These are phyloP conservation scores for Cataglyphis rosenhaueri DNA, from an alignment of 2,888 invertebrate genomes.

Conservation along the genomic window DNA sequence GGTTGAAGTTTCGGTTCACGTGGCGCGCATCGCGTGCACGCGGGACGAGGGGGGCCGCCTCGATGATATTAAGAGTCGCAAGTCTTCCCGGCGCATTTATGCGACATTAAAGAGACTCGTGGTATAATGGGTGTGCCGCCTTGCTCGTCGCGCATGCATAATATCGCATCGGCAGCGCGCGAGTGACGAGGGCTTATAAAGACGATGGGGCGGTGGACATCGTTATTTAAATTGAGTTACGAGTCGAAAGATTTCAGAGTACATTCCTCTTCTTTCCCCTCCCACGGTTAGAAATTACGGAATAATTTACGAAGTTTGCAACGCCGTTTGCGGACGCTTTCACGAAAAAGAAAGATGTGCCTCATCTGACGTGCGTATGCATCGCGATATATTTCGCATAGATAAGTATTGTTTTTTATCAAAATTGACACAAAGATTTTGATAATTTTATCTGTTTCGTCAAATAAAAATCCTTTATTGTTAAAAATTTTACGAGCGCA, in stretches of 20 bases:
- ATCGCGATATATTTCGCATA: neutral
- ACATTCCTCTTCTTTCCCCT: neutral
- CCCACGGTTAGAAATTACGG: neutral
- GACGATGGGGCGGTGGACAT: conserved; percentile 50
- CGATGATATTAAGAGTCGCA: conserved; percentile 60
- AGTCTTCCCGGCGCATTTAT: conserved; percentile 48
- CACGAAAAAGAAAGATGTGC: neutral
- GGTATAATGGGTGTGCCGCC: conserved; percentile 62
- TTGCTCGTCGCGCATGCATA: conserved; percentile 72
- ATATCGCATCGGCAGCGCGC: conserved; percentile 62
- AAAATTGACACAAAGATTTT: neutral
- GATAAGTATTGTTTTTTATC: neutral
- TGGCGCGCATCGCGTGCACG: conserved; percentile 48
- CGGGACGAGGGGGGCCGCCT: conserved; percentile 1
- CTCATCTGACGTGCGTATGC: conserved; percentile 7
- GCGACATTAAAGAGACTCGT: conserved; percentile 64
- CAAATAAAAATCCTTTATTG: conserved; percentile 13
- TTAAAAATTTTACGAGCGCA: neutral
- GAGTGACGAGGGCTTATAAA: conserved; percentile 59
- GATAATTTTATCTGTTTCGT: neutral
- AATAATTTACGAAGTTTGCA: conserved; percentile 33
- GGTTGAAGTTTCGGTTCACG: conserved; percentile 59
- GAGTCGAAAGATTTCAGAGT: conserved; percentile 28
- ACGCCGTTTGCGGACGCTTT: conserved; percentile 5
- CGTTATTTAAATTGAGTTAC: conserved; percentile 72